Evolutionary conservation across 2,113 vertebrate genomes (phyloP).

Genomic region (Zosterops hypoxanthus): DNA sequence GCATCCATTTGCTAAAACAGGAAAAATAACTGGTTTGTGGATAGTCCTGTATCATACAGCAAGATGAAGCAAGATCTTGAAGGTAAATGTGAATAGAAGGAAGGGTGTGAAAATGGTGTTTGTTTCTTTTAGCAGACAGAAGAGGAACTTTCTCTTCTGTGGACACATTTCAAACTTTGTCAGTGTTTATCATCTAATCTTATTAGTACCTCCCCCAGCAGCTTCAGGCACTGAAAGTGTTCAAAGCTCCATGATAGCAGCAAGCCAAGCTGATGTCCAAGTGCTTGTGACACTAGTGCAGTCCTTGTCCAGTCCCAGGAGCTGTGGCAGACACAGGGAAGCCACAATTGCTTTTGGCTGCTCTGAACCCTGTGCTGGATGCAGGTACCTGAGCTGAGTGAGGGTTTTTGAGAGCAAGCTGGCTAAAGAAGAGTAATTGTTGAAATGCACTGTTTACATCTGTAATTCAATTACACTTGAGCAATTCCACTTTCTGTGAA

Average conservation of each 20-base stretch:
- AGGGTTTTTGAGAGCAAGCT: background rate
- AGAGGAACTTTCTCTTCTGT: background rate
- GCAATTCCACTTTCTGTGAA: conserved; percentile 41
- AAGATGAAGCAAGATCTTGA: background rate
- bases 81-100: background rate
- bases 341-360: background rate
- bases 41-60: rapidly evolving
- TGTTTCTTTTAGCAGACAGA: background rate
- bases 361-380: background rate
- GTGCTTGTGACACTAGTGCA: background rate
- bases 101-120: background rate
- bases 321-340: background rate
- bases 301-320: background rate
- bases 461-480: conserved; percentile 24
- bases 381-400: background rate
- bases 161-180: background rate
- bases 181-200: background rate
- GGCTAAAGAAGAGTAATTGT: conserved; percentile 1
- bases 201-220: background rate
- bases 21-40: background rate
- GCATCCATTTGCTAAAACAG: background rate
- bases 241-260: background rate
- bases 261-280: background rate
- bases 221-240: background rate
- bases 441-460: conserved; percentile 24